Conservation (phyloP, 2,113 vertebrate genomes). For the Oryzias javanicus region DNA sequence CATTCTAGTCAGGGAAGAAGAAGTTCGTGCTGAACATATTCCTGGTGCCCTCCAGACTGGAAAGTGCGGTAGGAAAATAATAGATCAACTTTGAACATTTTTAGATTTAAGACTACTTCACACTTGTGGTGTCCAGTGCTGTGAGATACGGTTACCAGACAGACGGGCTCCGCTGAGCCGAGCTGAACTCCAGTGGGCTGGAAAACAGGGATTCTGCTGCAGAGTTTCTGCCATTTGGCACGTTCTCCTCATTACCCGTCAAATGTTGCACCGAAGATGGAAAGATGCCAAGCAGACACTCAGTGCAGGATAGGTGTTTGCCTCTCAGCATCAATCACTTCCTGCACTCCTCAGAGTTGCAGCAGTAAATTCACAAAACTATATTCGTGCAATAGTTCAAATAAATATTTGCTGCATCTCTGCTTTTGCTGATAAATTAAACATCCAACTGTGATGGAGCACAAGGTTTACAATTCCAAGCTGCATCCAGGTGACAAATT, state of each 20-base stretch:
- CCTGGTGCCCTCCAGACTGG: neutral
- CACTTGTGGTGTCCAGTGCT: conserved; percentile 7
- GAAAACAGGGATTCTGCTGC: conserved; percentile 39
- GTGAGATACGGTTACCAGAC: conserved; percentile 10
- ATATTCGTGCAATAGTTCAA: neutral
- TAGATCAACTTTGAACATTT: neutral
- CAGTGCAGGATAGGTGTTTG: conserved; percentile 11
- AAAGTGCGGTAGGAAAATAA: neutral
- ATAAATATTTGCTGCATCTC: too few species aligned
- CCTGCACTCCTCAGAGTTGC: too few species aligned
- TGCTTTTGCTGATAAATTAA: too few species aligned
- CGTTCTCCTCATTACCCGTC: conserved; percentile 28
- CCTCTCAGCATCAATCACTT: neutral
- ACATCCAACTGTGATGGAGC: too few species aligned
- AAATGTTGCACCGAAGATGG: conserved; percentile 20
- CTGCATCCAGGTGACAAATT: too few species aligned
- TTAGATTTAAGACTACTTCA: conserved; percentile 5
- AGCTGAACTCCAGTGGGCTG: conserved; percentile 21
- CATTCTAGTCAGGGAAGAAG: conserved; percentile 10
- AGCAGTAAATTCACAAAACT: neutral
- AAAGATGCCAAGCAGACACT: conserved; percentile 10
- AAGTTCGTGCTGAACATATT: neutral
- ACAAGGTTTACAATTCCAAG: too few species aligned
- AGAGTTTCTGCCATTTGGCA: conserved; percentile 39
- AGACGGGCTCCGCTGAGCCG: conserved; percentile 14